Conservation (phyloP, 2,888 invertebrate species). For the Zaprionus lineosus region DNA sequence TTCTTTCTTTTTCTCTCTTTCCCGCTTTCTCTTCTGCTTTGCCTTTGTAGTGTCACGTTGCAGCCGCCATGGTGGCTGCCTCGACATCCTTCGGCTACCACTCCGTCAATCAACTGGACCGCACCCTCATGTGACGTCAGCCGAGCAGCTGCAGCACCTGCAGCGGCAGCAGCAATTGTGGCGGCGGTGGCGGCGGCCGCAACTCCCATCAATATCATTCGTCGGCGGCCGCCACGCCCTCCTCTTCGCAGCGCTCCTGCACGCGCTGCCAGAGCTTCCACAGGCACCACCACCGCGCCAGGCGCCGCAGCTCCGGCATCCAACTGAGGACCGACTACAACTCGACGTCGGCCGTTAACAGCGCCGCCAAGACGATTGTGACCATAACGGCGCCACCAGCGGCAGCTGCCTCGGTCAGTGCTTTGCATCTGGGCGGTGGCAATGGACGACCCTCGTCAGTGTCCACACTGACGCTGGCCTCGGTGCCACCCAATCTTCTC, state of each 20-base stretch:
- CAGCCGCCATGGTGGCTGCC: conserved; percentile 83
- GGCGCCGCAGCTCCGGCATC: conserved; percentile 78
- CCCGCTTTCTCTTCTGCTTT: background rate
- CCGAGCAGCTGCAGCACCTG: conserved; percentile 83
- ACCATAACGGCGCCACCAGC: conserved; percentile 72
- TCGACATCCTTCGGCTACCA: conserved; percentile 83
- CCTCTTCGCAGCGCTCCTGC: conserved; percentile 76
- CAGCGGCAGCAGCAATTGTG: conserved; percentile 82
- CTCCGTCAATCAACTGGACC: conserved; percentile 82
- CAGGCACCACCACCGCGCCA: conserved; percentile 81
- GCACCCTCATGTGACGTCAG: conserved; percentile 83
- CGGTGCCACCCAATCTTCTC: conserved; percentile 69
- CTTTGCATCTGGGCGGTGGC: conserved; percentile 47
- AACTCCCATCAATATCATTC: conserved; percentile 69
- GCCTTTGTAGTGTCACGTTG: conserved; percentile 82
- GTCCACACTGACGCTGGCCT: conserved; percentile 70
- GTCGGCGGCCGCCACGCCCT: conserved; percentile 61
- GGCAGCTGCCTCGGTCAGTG: conserved; percentile 56
- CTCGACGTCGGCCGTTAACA: conserved; percentile 60
- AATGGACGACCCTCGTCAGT: conserved; percentile 53
- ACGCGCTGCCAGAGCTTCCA: conserved; percentile 82
- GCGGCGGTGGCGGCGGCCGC: conserved; percentile 50
- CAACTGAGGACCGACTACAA: conserved; percentile 65
- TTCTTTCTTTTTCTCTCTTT: conserved; percentile 8
- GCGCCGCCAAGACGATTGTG: conserved; percentile 72